A percentile compares a stretch with the other conserved stretches of the same genome.
These are phyloP conservation scores for Odocoileus hemionus DNA, from an alignment of 2,113 vertebrate species.

Conservation along the genomic window DNA sequence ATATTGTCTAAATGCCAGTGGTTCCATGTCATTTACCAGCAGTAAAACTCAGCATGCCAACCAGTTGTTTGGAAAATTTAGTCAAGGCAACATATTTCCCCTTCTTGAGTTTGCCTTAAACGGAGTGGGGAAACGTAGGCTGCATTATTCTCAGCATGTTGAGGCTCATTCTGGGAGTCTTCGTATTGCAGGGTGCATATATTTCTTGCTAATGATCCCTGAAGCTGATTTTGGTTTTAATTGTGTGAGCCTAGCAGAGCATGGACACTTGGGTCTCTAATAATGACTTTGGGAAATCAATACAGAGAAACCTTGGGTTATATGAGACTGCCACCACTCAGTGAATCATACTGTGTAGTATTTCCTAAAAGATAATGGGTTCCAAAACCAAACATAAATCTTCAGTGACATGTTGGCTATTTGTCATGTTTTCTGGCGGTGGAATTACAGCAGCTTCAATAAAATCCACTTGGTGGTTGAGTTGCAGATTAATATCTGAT, in stretches of 20 bases:
- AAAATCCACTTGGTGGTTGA: conserved; percentile 54
- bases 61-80: background rate
- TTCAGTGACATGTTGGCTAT: conserved; percentile 46
- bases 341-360: conserved; percentile 58
- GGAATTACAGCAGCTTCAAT: conserved; percentile 66
- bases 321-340: conserved; percentile 43
- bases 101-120: background rate
- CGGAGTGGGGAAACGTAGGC: background rate
- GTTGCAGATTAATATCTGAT: conserved; percentile 68
- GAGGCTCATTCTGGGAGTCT: background rate
- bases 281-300: conserved; percentile 64
- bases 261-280: conserved; percentile 32
- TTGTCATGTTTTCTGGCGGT: conserved; percentile 65
- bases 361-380: conserved; percentile 64
- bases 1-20: background rate
- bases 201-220: conserved; percentile 55
- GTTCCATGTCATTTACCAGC: background rate
- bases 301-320: conserved; percentile 57
- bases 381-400: conserved; percentile 74
- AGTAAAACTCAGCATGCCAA: background rate
- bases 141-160: background rate
- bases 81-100: background rate
- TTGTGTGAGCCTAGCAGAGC: conserved; percentile 40
- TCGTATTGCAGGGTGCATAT: background rate
- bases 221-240: conserved; percentile 59